Conservation (phyloP, 1,140 invertebrate species). For the Caerostris extrusa region DNA sequence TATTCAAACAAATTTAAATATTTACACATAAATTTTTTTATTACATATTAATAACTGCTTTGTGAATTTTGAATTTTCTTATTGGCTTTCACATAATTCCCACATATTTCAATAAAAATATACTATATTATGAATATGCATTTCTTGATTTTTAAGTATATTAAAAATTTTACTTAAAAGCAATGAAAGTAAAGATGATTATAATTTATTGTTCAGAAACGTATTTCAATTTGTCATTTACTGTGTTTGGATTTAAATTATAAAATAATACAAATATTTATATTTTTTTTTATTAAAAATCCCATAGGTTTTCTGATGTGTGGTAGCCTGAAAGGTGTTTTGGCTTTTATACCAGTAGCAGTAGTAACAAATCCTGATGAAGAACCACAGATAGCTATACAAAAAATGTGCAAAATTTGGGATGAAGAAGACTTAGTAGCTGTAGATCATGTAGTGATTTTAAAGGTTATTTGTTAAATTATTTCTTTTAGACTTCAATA, state of each 20-base stretch:
- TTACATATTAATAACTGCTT: too few relatives aligned
- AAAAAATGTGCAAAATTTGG: constrained; percentile 65
- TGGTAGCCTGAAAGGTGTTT: constrained; percentile 58
- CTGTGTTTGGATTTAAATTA: background rate
- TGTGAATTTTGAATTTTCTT: too few relatives aligned
- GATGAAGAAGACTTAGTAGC: constrained; percentile 55
- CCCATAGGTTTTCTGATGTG: constrained; percentile 66
- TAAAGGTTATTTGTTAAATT: constrained; percentile 16
- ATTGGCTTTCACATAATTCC: too few relatives aligned
- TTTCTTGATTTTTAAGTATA: background rate
- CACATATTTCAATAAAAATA: too few relatives aligned
- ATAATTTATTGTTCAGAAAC: background rate
- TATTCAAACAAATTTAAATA: too few relatives aligned
- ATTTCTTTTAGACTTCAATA: background rate
- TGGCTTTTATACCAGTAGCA: constrained; percentile 62
- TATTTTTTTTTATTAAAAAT: background rate
- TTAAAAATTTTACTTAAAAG: background rate
- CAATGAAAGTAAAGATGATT: too few relatives aligned
- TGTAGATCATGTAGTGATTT: constrained; percentile 59
- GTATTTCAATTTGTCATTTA: background rate
- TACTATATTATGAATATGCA: background rate
- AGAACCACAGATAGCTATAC: constrained; percentile 32
- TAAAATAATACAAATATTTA: too few relatives aligned
- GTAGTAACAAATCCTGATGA: background rate
- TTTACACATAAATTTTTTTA: too few relatives aligned